Conservation (phyloP, 1,140 invertebrate genomes). For the Galleria mellonella region DNA sequence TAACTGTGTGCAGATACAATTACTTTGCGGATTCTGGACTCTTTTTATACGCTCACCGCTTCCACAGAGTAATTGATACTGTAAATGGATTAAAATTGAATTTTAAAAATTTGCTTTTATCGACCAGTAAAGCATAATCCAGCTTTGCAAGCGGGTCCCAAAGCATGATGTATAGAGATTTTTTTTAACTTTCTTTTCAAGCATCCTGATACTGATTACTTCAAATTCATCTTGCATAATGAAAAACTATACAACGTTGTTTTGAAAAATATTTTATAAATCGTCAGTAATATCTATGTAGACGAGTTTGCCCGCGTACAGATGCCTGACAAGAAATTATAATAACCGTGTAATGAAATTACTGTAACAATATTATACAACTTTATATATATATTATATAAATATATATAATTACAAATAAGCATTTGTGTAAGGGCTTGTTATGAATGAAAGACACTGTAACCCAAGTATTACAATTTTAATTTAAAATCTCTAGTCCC, state of each 20-base stretch:
- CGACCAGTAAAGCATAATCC: slow-evolving; percentile 52
- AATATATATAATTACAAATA: slow-evolving; percentile 70
- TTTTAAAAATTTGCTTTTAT: slow-evolving; percentile 65
- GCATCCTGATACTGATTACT: slow-evolving; percentile 38
- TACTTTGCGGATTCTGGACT: slow-evolving; percentile 66
- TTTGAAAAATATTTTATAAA: background rate
- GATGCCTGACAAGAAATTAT: slow-evolving; percentile 65
- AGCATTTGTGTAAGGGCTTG: slow-evolving; percentile 72
- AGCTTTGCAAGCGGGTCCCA: slow-evolving; percentile 57
- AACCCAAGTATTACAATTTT: slow-evolving; percentile 67
- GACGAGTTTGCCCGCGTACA: slow-evolving; percentile 18
- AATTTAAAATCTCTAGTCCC: slow-evolving; percentile 72
- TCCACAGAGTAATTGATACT: slow-evolving; percentile 64
- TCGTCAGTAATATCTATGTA: slow-evolving; percentile 5
- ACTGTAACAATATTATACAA: slow-evolving; percentile 70
- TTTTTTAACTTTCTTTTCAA: slow-evolving; percentile 69
- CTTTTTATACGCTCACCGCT: slow-evolving; percentile 70
- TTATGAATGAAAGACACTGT: slow-evolving; percentile 70
- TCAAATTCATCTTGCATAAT: background rate
- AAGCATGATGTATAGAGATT: slow-evolving; percentile 71
- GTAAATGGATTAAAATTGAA: slow-evolving; percentile 54
- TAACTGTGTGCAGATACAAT: slow-evolving; percentile 53
- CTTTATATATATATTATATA: slow-evolving; percentile 33
- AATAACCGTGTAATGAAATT: slow-evolving; percentile 73
- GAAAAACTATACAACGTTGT: background rate